phyloP scores from a whole-genome alignment of 2,888 invertebrate genomes.

The Noctua fimbriata region DNA sequence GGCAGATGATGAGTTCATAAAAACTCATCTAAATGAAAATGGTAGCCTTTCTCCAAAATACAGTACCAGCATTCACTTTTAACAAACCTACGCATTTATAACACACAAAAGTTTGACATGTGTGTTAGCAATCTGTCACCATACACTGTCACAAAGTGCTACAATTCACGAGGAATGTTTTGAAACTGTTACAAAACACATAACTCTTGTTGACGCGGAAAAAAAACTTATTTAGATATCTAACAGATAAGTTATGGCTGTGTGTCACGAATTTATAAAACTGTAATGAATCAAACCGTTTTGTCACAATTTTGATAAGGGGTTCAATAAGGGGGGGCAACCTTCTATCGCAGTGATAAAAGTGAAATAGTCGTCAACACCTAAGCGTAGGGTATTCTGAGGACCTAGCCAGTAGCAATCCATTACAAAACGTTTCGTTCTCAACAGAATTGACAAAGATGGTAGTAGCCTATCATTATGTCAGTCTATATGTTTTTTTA shows the following conservation, averaged over 20 bases:
- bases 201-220: conserved; percentile 55
- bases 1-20: background rate
- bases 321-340: background rate
- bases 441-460: background rate
- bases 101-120: conserved; percentile 19
- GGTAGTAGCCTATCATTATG: too few relatives aligned
- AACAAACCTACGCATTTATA: background rate
- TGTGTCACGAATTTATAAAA: conserved; percentile 44
- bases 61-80: background rate
- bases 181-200: conserved; percentile 53
- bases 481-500: background rate
- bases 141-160: conserved; percentile 36
- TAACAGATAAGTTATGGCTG: conserved; percentile 49
- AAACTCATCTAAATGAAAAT: background rate
- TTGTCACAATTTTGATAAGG: conserved; percentile 19
- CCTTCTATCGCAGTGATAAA: background rate
- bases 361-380: background rate
- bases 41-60: background rate
- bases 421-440: background rate
- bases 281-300: conserved; percentile 32
- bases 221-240: conserved; percentile 60
- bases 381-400: background rate
- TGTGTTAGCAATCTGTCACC: conserved; percentile 43
- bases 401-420: background rate
- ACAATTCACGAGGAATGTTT: conserved; percentile 46